Percentiles rank a stretch among this genome's conserved stretches.
Conservation (phyloP, 53 echinoderm and acorn worm genomes). For the Patiria pectinifera region DNA sequence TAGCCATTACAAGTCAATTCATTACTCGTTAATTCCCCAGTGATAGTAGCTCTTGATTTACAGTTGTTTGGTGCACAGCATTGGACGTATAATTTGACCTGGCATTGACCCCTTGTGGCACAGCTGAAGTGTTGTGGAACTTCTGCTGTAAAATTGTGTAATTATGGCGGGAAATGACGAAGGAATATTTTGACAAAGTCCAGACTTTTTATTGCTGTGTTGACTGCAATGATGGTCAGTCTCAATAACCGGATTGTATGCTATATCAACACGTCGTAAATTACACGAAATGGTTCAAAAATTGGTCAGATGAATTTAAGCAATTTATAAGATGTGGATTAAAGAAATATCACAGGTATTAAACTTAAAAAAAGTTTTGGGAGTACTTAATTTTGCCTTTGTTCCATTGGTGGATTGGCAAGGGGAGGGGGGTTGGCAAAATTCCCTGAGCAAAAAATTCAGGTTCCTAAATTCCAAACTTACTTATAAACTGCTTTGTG, state of each 20-base stretch:
- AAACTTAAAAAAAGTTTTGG: no score
- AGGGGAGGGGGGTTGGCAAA: no score
- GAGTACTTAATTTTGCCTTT: no score
- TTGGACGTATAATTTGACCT: conserved; percentile 20
- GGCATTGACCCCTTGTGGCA: conserved; percentile 1
- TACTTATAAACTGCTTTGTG: no score
- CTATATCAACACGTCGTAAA: neutral
- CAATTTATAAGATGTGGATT: no score
- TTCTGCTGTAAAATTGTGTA: conserved; percentile 28
- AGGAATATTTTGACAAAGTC: conserved; percentile 30
- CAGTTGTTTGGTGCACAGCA: neutral
- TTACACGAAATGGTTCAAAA: neutral
- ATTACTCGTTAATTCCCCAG: conserved; percentile 21
- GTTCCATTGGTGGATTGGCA: no score
- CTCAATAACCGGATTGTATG: neutral
- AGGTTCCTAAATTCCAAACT: no score
- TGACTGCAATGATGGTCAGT: neutral
- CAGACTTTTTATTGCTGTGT: conserved; percentile 38
- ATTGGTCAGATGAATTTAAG: neutral
- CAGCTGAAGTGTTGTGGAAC: conserved; percentile 23
- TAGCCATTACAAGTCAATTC: neutral
- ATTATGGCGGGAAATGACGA: conserved; percentile 27
- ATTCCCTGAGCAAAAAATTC: no score
- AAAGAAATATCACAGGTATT: no score
- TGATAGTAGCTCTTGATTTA: conserved; percentile 10